These are phyloP conservation scores for Strigamia transsilvanica DNA, from an alignment of 2,888 invertebrate genomes.

Conservation along the genomic window DNA sequence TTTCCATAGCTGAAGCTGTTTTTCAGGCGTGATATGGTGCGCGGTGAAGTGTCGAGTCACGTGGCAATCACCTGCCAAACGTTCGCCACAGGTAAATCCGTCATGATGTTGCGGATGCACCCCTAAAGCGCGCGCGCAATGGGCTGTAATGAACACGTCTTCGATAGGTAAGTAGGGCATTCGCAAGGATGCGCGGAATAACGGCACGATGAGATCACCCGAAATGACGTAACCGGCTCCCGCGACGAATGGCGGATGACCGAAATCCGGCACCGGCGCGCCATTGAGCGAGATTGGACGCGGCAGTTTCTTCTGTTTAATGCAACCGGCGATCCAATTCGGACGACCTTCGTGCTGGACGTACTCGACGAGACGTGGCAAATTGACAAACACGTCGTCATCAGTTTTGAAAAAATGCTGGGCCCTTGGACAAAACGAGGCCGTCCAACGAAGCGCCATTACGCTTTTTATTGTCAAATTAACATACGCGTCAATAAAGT, in stretches of 20 bases:
- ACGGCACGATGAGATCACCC: slow-evolving; percentile 59
- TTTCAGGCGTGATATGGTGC: slow-evolving; percentile 58
- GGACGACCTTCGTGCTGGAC: slow-evolving; percentile 46
- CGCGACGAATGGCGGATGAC: slow-evolving; percentile 63
- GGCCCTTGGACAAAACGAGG: slow-evolving; percentile 69
- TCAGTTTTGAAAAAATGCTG: slow-evolving; percentile 56
- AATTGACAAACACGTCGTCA: slow-evolving; percentile 57
- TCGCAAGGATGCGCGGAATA: slow-evolving; percentile 60
- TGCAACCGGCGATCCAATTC: slow-evolving; percentile 58
- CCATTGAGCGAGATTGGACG: slow-evolving; percentile 57
- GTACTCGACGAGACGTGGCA: slow-evolving; percentile 54
- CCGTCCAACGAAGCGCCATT: slow-evolving; percentile 83
- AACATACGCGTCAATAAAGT: slow-evolving; percentile 83
- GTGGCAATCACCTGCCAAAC: slow-evolving; percentile 58
- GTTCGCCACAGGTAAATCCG: slow-evolving; percentile 59
- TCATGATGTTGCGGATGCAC: slow-evolving; percentile 58
- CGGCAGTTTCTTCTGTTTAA: slow-evolving; percentile 58
- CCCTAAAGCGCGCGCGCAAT: slow-evolving; percentile 57
- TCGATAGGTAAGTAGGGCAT: slow-evolving; percentile 61
- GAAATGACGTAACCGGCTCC: slow-evolving; percentile 64
- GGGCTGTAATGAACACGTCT: slow-evolving; percentile 64
- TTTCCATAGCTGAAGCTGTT: slow-evolving; percentile 54
- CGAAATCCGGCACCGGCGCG: slow-evolving; percentile 56
- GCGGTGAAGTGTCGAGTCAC: slow-evolving; percentile 58
- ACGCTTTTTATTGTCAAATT: slow-evolving; percentile 86